phyloP scores from a whole-genome alignment of 2,113 vertebrate genomes.

The Pelvicachromis taeniatus region DNA sequence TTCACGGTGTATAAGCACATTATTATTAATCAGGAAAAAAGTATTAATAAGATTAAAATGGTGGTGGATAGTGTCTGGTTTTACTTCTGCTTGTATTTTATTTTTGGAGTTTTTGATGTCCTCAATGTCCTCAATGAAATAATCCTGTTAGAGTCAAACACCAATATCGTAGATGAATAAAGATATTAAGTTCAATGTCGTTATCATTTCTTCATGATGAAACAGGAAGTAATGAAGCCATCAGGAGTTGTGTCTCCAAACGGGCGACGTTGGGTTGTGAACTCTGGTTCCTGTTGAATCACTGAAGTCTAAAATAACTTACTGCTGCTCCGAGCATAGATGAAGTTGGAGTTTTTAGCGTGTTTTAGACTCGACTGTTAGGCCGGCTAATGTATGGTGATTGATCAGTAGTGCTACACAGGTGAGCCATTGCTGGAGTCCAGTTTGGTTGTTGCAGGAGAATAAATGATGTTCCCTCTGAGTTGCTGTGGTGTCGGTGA shows the following conservation, averaged over 20 bases:
- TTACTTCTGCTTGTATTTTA: background rate
- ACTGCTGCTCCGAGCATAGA: background rate
- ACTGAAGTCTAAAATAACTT: background rate
- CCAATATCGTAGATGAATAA: background rate
- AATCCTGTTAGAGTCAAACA: background rate
- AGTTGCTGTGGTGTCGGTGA: background rate
- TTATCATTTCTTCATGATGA: background rate
- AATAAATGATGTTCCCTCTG: background rate
- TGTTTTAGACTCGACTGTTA: background rate
- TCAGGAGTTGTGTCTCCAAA: background rate
- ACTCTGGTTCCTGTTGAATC: background rate
- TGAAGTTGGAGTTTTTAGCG: background rate
- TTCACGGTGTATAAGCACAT: background rate
- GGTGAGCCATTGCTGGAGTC: background rate
- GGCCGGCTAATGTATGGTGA: background rate
- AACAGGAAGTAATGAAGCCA: background rate
- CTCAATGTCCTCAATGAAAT: too few relatives aligned
- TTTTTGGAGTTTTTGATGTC: background rate
- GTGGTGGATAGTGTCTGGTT: background rate
- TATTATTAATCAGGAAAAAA: background rate
- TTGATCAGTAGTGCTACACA: background rate
- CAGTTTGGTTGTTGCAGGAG: background rate
- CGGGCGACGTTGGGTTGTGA: background rate
- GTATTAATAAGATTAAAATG: background rate
- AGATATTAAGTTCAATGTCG: background rate